Conservation (phyloP, 2,888 invertebrate species). For the Calameuta idolon region DNA sequence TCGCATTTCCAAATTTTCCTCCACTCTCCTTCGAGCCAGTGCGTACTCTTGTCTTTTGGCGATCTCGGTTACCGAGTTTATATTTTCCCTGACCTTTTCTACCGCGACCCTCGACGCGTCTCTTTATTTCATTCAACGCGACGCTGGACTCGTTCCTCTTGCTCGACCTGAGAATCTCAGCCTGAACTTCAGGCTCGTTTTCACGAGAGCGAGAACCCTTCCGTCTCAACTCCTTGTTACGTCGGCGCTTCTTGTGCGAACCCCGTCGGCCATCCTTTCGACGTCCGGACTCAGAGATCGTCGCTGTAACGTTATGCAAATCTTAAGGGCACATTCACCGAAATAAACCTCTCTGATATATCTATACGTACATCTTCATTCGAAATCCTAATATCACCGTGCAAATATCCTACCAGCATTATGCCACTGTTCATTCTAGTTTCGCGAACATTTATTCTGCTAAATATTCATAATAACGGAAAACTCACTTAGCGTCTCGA, state of each 20-base stretch:
- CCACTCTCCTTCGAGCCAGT: background rate
- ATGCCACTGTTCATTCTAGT: background rate
- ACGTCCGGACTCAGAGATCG: constrained; percentile 3
- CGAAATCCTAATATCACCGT: background rate
- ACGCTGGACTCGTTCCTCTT: background rate
- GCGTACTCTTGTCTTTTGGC: background rate
- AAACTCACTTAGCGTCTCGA: background rate
- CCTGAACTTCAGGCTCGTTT: background rate
- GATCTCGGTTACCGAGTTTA: background rate
- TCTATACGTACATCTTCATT: background rate
- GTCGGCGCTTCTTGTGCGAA: constrained; percentile 1
- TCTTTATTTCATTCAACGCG: background rate
- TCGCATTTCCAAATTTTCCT: background rate
- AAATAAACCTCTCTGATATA: background rate
- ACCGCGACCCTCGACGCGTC: background rate
- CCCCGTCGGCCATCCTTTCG: background rate
- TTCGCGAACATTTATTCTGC: background rate
- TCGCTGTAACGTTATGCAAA: constrained; percentile 17
- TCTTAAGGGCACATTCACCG: background rate
- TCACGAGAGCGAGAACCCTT: background rate
- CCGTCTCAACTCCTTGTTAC: background rate
- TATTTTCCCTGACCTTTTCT: background rate
- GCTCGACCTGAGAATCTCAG: background rate
- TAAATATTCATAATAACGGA: background rate
- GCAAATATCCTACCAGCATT: background rate